Percentiles rank a stretch among this genome's conserved stretches.
Evolutionary conservation across 2,113 vertebrate genomes (phyloP).

Genomic region (Scortum barcoo): DNA sequence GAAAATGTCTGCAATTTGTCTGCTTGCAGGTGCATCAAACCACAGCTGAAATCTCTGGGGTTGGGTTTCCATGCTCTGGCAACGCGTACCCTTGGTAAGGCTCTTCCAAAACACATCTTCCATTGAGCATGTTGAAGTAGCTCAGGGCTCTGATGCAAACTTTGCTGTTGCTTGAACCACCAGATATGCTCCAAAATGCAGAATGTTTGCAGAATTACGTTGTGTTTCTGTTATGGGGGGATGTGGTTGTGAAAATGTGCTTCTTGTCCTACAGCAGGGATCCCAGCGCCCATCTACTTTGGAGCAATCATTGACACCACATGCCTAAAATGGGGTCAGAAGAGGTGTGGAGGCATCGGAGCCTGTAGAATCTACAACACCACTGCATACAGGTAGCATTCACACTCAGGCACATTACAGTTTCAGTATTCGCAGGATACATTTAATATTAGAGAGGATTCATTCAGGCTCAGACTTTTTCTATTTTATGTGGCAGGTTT

Average conservation of each 20-base stretch:
- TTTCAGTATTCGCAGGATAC: neutral
- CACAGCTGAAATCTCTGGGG: conserved; percentile 92
- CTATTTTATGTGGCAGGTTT: neutral
- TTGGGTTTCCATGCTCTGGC: conserved; percentile 91
- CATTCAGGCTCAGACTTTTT: neutral
- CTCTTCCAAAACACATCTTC: neutral
- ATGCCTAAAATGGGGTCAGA: conserved; percentile 91
- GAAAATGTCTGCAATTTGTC: neutral
- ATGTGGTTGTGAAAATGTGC: neutral
- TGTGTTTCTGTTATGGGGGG: neutral
- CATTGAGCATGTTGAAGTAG: neutral
- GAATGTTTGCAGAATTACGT: neutral
- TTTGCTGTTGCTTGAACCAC: neutral
- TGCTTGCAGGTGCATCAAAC: conserved; percentile 87
- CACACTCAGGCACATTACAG: neutral
- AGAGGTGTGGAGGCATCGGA: conserved; percentile 86
- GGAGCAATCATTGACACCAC: conserved; percentile 91
- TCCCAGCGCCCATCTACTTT: conserved; percentile 91
- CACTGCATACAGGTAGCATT: conserved; percentile 85
- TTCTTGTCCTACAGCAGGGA: conserved; percentile 79
- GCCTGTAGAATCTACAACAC: conserved; percentile 91
- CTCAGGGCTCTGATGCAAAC: neutral
- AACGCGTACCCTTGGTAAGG: conserved; percentile 91
- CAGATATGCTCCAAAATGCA: neutral
- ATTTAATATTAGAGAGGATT: neutral